phyloP scores from a whole-genome alignment of 2,797 vertebrate genomes.

The Pelobates cultripes region DNA sequence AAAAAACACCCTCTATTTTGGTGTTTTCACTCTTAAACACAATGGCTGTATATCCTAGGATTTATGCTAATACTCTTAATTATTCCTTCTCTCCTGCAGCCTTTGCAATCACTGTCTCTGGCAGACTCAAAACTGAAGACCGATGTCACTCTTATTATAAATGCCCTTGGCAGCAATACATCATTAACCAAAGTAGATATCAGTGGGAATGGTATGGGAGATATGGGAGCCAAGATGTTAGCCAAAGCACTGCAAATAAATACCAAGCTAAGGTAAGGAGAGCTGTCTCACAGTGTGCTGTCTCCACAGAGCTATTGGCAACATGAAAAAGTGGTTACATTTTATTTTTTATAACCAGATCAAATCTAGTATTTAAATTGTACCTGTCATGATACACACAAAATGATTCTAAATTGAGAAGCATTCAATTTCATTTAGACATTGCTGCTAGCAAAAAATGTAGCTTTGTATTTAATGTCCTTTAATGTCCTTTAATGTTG shows the following conservation, averaged over 20 bases:
- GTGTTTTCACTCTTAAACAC: no score
- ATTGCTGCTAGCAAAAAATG: no score
- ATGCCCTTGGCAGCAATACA: constrained; percentile 94
- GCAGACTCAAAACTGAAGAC: constrained; percentile 94
- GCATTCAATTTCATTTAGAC: no score
- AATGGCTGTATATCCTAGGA: background rate
- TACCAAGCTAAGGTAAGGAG: constrained; percentile 89
- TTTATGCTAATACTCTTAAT: background rate
- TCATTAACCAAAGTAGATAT: constrained; percentile 93
- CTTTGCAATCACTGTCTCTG: constrained; percentile 91
- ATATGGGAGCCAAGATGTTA: constrained; percentile 98
- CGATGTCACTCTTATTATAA: constrained; percentile 92
- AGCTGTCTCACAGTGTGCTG: background rate
- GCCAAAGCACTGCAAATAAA: constrained; percentile 97
- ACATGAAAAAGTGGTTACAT: no score
- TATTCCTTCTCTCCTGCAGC: constrained; percentile 70
- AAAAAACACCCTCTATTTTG: no score
- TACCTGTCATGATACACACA: no score
- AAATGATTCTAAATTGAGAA: no score
- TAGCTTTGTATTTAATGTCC: no score
- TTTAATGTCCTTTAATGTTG: no score
- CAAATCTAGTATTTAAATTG: no score
- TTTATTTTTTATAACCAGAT: no score
- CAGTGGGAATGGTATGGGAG: constrained; percentile 95
- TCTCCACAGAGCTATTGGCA: no score